Percentiles rank a stretch among this genome's conserved stretches.
Conservation (phyloP, 2,113 vertebrate genomes). For the Perca schrenkii region DNA sequence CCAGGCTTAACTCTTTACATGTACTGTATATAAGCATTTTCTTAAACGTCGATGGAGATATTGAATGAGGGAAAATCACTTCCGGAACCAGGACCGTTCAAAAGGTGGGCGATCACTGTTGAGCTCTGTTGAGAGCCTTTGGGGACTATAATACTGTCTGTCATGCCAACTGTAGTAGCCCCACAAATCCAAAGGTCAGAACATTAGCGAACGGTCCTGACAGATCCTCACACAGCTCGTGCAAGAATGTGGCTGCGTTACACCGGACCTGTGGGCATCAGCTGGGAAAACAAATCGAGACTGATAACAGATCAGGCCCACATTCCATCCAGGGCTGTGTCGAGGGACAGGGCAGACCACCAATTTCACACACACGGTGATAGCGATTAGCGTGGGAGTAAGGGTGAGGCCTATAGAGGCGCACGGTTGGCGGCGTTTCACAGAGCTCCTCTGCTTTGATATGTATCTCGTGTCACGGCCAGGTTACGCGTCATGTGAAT, state of each 20-base stretch:
- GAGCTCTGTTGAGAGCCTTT: neutral
- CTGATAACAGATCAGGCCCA: slow-evolving; percentile 67
- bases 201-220: slow-evolving; percentile 18
- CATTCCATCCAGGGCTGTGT: slow-evolving; percentile 54
- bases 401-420: slow-evolving; percentile 48
- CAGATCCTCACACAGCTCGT: slow-evolving; percentile 30
- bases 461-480: slow-evolving; percentile 60
- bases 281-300: slow-evolving; percentile 71
- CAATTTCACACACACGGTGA: slow-evolving; percentile 50
- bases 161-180: slow-evolving; percentile 3
- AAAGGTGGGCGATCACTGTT: too few relatives aligned
- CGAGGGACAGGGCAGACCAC: slow-evolving; percentile 60
- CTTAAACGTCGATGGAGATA: too few relatives aligned
- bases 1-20: too few relatives aligned
- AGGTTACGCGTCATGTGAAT: slow-evolving; percentile 48
- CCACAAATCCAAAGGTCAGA: slow-evolving; percentile 48
- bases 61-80: too few relatives aligned
- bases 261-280: slow-evolving; percentile 60
- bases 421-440: slow-evolving; percentile 36
- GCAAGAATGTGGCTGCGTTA: slow-evolving; percentile 9
- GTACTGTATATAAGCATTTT: too few relatives aligned
- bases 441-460: slow-evolving; percentile 64
- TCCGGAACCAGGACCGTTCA: too few relatives aligned
- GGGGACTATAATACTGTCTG: slow-evolving; percentile 36
- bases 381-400: slow-evolving; percentile 43